These are phyloP conservation scores for Brachyopa scutellaris DNA, from an alignment of 2,888 invertebrate genomes.

Conservation along the genomic window DNA sequence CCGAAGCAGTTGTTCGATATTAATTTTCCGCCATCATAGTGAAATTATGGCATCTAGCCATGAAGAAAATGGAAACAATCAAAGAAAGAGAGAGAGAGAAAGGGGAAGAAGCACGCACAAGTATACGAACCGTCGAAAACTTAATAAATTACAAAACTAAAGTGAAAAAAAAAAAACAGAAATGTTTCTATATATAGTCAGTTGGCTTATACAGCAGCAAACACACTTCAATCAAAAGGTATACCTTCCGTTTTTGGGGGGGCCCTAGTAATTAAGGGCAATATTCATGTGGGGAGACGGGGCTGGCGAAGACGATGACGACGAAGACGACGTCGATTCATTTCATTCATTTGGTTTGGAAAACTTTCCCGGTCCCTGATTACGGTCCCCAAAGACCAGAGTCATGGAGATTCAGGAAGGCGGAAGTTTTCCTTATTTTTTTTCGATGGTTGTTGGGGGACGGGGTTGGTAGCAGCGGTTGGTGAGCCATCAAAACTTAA, in stretches of 20 bases:
- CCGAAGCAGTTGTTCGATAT: conserved; percentile 47
- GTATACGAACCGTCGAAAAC: conserved; percentile 9
- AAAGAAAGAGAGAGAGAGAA: background rate
- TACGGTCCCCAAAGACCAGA: conserved; percentile 33
- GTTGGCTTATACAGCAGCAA: background rate
- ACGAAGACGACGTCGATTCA: conserved; percentile 22
- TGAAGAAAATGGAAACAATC: conserved; percentile 43
- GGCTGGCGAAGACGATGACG: background rate
- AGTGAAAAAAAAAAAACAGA: conserved; percentile 28
- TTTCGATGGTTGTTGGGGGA: background rate
- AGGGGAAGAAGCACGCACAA: no score
- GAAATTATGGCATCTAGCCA: conserved; percentile 52
- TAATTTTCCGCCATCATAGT: conserved; percentile 50
- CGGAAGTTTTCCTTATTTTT: conserved; percentile 31
- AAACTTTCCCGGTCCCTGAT: conserved; percentile 12
- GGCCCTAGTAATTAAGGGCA: conserved; percentile 38
- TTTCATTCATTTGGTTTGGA: conserved; percentile 36
- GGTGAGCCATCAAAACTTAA: conserved; percentile 58
- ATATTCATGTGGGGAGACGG: conserved; percentile 27
- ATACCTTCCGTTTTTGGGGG: conserved; percentile 23
- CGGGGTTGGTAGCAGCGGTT: conserved; percentile 8
- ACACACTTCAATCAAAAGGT: conserved; percentile 26
- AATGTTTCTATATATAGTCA: conserved; percentile 38
- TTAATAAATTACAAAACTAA: conserved; percentile 60
- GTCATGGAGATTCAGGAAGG: background rate